These are phyloP conservation scores for Gallinago nigripennis DNA, from an alignment of 2,797 vertebrate genomes.

Conservation along the genomic window DNA sequence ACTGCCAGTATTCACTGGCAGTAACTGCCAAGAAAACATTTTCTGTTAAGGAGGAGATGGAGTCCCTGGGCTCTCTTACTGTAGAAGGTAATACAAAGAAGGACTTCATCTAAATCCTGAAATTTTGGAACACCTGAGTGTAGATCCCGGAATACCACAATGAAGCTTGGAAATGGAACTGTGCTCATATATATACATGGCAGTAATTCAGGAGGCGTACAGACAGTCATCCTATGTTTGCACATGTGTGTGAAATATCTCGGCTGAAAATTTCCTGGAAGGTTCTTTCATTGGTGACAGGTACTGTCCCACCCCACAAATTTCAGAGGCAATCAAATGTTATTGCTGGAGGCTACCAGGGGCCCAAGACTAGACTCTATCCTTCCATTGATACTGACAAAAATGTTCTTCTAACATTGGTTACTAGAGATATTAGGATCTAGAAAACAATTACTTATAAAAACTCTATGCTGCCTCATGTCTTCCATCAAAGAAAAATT, in stretches of 20 bases:
- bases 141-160: neutral
- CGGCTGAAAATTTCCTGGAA: neutral
- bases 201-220: neutral
- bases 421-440: neutral
- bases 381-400: neutral
- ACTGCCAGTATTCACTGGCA: neutral
- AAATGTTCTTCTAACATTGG: neutral
- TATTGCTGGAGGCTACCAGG: neutral
- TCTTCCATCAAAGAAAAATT: neutral
- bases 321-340: neutral
- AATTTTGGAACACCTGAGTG: neutral
- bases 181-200: neutral
- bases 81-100: neutral
- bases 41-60: neutral
- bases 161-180: neutral
- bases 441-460: neutral
- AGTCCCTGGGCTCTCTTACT: neutral
- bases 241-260: neutral
- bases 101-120: neutral
- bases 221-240: neutral
- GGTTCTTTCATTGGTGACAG: neutral
- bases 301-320: neutral
- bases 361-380: neutral
- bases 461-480: neutral
- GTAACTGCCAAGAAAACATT: slow-evolving; percentile 12